Evolutionary conservation across 2,797 vertebrate genomes (phyloP), one percentile per base, ranked within the genome.

Genomic region (Eidolon dupreanum): DNA sequence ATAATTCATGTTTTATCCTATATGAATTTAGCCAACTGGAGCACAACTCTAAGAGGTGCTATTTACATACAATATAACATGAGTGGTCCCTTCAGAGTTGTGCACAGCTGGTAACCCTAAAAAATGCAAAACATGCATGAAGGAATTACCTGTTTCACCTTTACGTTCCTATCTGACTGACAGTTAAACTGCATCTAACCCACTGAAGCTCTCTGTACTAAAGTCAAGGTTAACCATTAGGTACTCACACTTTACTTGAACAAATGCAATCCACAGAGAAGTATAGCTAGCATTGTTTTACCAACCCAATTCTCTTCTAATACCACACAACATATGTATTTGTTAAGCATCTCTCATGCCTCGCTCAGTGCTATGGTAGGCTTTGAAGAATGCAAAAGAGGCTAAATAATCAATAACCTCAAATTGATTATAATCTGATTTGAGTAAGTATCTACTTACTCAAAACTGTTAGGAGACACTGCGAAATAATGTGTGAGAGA

Each of bases 381-480:
- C 12, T 93, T 88, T 65, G 53, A 93, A 28, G 74, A 79, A 65
- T 31, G 26, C 33, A 88, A 90, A 71, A 59, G 55, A 68, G 49
- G 26, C 70, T 85, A 31, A 95, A 71, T 13, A 78, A 78, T 57
- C 68, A 83, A 38, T n/a, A 91, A 4, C 70, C 19, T 75, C 33
- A 93, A 84, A 73, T 6, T 46, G 17, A 85, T 89, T 78, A 63
- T 15, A 78, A 75, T 89, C 61, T 88, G 6, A 26, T 90, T 92
- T 93, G 71, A 94, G 63, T 24, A 73, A 95, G 28, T 77, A 82
- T 75, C 55, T 88, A 36, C 16, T 94, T 53, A 81, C 19, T 73
- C 41, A 65, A 93, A 97, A 78, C 82, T 93, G 28, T 89, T 88
- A 92, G 55, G 83, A 95, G 83, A 75, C 70, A 70, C 10, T 89